Evolutionary conservation across 2,888 invertebrate genomes (phyloP).

Genomic region (Phyllotreta striolata): DNA sequence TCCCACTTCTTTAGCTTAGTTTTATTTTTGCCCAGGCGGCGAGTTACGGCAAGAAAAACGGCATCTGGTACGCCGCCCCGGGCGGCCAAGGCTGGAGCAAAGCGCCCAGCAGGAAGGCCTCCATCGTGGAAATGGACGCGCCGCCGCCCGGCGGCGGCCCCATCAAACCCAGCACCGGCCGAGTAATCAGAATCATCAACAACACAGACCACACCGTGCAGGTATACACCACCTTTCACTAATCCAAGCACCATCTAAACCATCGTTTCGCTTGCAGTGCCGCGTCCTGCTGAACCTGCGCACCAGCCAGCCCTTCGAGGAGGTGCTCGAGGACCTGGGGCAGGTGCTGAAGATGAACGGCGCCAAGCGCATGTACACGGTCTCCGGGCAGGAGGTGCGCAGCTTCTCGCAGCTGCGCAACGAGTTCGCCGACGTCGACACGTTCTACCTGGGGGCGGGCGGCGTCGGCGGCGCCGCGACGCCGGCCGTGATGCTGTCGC

Average conservation of each 20-base stretch:
- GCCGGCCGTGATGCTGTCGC: constrained; percentile 65
- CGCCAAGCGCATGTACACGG: constrained; percentile 90
- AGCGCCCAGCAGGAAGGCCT: constrained; percentile 79
- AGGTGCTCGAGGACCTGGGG: constrained; percentile 91
- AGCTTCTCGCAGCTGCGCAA: constrained; percentile 94
- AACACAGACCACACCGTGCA: constrained; percentile 92
- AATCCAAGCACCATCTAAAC: too few species aligned
- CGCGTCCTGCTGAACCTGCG: constrained; percentile 90
- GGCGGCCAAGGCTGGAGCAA: constrained; percentile 70
- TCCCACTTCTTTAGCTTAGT: too few species aligned
- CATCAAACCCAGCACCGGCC: constrained; percentile 81
- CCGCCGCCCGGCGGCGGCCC: constrained; percentile 69
- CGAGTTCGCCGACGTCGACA: constrained; percentile 91
- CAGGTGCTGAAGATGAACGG: constrained; percentile 92
- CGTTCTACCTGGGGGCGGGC: constrained; percentile 81
- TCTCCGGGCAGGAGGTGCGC: constrained; percentile 90
- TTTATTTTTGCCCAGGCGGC: constrained; percentile 71
- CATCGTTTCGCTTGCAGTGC: constrained; percentile 67
- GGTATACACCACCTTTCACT: constrained; percentile 64
- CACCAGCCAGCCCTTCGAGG: constrained; percentile 93
- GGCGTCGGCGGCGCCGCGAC: constrained; percentile 55
- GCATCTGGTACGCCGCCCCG: constrained; percentile 81
- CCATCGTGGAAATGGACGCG: constrained; percentile 82
- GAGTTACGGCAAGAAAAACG: constrained; percentile 91
- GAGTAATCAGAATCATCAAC: constrained; percentile 92